Evolutionary conservation across 2,797 vertebrate species (phyloP), one percentile per base, ranked within the genome.

Genomic region (Mycteria americana): DNA sequence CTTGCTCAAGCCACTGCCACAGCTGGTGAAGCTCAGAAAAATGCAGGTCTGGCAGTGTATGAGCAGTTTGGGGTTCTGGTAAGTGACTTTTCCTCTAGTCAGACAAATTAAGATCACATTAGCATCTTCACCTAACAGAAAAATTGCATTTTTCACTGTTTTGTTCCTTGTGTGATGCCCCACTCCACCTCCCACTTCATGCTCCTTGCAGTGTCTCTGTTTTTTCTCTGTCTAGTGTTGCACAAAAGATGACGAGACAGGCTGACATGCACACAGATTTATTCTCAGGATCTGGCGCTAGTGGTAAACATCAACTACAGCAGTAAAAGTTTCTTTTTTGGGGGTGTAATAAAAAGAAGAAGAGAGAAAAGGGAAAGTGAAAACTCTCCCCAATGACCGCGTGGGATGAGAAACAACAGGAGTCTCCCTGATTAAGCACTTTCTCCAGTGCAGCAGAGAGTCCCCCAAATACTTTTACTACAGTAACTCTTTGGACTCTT

Each of bases 41-140:
- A 96, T 98, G 97, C 99, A 99, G 92, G 98, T 79, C 95, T 99
- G 90, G 98, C 99, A 3, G 99, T 99, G 94, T 95, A 98, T 0
- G 99, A 99, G 89, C 99, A 99, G 95, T 99, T 99, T 89, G 98
- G 97, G 51, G 98, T 99, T 31, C 98, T 99, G 98, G 98, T 99
- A 95, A 98, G 98, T 79, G 93, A 46, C n/a, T 56, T 79, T 37
- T 57, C 57, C 31, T 62, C 33, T 21, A 37, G 18, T 46, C 12
- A 33, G 50, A 14, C 48, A 69, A 69, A 62, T 7, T 50, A 43
- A 48, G 13, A 41, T 33, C n/a, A 30, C 27, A 35, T 24, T 48
- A 18, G 28, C 33, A 6, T 46, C 50, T 77, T 37, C 30, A 46
- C 50, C 81, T 9, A 46, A 37, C 50, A 73, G 64, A 70, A 76